Percentiles rank a stretch among this genome's conserved stretches.
phyloP scores from a whole-genome alignment of 1,140 invertebrate genomes.

The Bactericera cockerelli region DNA sequence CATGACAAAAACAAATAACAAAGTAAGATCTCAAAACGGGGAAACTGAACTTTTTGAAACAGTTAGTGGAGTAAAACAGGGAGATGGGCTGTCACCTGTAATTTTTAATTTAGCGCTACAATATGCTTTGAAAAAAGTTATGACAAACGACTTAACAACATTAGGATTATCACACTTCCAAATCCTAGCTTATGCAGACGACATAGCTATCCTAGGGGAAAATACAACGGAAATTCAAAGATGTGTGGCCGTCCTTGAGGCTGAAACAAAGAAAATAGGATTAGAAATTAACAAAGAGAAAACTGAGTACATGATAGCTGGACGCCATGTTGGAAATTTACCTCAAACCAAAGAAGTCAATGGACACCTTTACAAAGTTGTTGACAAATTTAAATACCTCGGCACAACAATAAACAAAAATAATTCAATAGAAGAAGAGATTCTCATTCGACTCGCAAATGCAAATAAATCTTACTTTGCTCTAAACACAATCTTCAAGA shows the following conservation, averaged over 20 bases:
- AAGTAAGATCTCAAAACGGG: constrained; percentile 9
- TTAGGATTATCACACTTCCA: neutral
- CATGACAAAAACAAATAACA: constrained; percentile 7
- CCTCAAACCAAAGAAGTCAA: neutral
- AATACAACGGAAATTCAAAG: neutral
- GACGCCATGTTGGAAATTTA: neutral
- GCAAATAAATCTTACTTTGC: neutral
- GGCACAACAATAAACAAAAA: neutral
- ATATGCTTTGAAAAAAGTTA: neutral
- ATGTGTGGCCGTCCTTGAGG: neutral
- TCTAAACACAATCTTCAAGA: neutral
- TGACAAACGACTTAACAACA: neutral
- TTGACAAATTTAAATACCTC: neutral
- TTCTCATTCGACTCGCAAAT: neutral
- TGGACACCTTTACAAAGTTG: neutral
- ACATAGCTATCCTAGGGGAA: neutral
- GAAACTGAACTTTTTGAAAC: constrained; percentile 15
- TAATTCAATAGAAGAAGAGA: neutral
- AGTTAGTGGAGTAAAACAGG: constrained; percentile 13
- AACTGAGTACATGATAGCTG: neutral
- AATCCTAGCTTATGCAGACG: neutral
- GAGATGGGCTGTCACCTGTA: constrained; percentile 15
- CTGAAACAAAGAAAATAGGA: neutral
- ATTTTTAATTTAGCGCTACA: constrained; percentile 12
- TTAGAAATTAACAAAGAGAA: neutral